Base-by-base conservation (phyloP, 2,888 invertebrate species). In the Folsomia candida region DNA sequence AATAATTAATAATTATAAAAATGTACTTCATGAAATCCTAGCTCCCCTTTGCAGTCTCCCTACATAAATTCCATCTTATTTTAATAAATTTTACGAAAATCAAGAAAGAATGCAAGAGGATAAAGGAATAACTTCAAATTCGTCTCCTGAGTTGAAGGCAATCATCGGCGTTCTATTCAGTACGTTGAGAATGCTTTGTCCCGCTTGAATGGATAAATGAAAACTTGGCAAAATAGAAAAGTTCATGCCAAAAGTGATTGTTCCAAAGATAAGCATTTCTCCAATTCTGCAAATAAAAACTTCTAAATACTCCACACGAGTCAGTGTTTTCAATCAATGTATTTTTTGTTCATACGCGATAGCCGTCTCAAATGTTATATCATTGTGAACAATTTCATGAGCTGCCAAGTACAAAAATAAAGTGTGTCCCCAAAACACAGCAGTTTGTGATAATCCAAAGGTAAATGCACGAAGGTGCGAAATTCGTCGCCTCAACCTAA, bases 361-460 rank as follows among this genome's bases (percentile, higher is more conserved):
- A 20, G 62, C 22, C 11, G 68, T 58, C 1, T 67, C 4, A 62
- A 72, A 71, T 1, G n/a, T 51, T 2, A 20, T 2, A 6, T 57
- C 67, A 6, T 4, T 1, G 14, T 63, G 28, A 14, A 59, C 57
- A 14, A 71, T 71, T 26, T 51, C 29, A 25, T 68, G 28, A 1
- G 54, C 64, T 9, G 69, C 74, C 9, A 71, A 25, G 57, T 63
- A 68, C 26, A 74, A 18, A 28, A 70, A 60, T 0, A 69, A 2
- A 0, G 66, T 62, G 37, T 69, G 71, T 18, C 68, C 75, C 70
- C 70, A 75, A 25, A 67, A 70, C 1, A 67, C 57, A 1, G 69
- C 58, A 18, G 70, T 64, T 18, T 75, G 70, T n/a, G 69, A 51
- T 2, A 75, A 29, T n/a, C 68, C 72, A 51, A 63, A 75, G 9